Evolutionary conservation across 1,140 invertebrate species (phyloP).

Genomic region (Drosophila ananassae): DNA sequence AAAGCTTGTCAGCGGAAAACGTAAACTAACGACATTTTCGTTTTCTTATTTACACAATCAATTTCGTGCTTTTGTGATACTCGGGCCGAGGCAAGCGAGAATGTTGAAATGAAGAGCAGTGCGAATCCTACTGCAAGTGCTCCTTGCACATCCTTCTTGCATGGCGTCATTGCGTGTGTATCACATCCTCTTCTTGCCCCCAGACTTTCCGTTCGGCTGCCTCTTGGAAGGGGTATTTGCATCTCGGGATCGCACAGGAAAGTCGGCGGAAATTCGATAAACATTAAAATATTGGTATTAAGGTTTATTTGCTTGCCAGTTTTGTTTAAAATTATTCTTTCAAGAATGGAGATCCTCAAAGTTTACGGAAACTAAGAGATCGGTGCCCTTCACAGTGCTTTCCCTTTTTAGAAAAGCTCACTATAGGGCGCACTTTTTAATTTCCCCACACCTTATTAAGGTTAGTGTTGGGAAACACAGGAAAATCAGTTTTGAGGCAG

Average conservation of each 20-base stretch:
- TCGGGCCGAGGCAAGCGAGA: slow-evolving; percentile 55
- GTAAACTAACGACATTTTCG: slow-evolving; percentile 82
- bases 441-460: too few relatives aligned
- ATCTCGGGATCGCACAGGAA: background rate
- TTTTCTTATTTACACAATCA: slow-evolving; percentile 81
- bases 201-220: background rate
- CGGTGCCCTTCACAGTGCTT: too few relatives aligned
- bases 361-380: too few relatives aligned
- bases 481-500: too few relatives aligned
- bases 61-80: slow-evolving; percentile 75
- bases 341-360: too few relatives aligned
- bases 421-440: too few relatives aligned
- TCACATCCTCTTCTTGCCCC: slow-evolving; percentile 27
- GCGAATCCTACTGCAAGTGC: slow-evolving; percentile 15
- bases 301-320: too few relatives aligned
- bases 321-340: too few relatives aligned
- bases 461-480: too few relatives aligned
- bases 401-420: too few relatives aligned
- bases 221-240: background rate
- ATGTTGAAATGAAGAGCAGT: slow-evolving; percentile 40
- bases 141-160: slow-evolving; percentile 27
- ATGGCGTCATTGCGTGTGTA: slow-evolving; percentile 26
- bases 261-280: background rate
- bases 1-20: slow-evolving; percentile 79
- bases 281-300: too few relatives aligned